Evolutionary conservation across 2,888 invertebrate species (phyloP).

Genomic region (Euzophera pinguis): DNA sequence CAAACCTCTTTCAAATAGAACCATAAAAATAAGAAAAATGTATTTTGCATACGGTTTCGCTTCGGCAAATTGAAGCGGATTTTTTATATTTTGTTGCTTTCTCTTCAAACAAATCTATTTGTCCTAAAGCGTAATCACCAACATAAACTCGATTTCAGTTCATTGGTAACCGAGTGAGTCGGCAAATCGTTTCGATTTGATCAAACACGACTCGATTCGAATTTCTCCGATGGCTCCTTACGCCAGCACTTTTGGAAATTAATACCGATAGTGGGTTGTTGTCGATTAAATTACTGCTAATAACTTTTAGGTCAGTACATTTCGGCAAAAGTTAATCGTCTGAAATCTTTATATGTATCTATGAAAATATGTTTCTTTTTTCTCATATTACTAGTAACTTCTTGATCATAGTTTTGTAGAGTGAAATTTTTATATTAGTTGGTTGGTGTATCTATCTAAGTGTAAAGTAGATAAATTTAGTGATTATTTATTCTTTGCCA

Average conservation of each 20-base stretch:
- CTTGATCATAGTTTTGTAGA: no score
- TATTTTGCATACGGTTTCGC: neutral
- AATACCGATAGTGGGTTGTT: slow-evolving; percentile 1
- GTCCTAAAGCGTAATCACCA: slow-evolving; percentile 13
- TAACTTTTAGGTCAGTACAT: neutral
- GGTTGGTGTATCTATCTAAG: no score
- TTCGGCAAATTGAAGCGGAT: neutral
- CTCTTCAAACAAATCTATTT: slow-evolving; percentile 15
- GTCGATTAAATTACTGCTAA: neutral
- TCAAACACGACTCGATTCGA: slow-evolving; percentile 16
- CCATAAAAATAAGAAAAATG: no score
- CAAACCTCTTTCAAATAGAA: no score
- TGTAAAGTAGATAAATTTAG: no score
- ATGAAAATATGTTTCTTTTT: no score
- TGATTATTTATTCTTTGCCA: no score
- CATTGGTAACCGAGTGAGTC: slow-evolving; percentile 16
- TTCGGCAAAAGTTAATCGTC: no score
- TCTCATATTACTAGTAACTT: no score
- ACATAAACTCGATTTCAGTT: slow-evolving; percentile 12
- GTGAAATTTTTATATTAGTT: no score
- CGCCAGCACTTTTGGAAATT: slow-evolving; percentile 11
- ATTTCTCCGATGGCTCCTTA: slow-evolving; percentile 10
- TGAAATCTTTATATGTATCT: no score
- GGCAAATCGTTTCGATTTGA: slow-evolving; percentile 20
- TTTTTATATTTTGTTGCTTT: slow-evolving; percentile 17